These are phyloP conservation scores for Peromyscus attwateri DNA, from an alignment of 2,797 vertebrate species.

Conservation along the genomic window DNA sequence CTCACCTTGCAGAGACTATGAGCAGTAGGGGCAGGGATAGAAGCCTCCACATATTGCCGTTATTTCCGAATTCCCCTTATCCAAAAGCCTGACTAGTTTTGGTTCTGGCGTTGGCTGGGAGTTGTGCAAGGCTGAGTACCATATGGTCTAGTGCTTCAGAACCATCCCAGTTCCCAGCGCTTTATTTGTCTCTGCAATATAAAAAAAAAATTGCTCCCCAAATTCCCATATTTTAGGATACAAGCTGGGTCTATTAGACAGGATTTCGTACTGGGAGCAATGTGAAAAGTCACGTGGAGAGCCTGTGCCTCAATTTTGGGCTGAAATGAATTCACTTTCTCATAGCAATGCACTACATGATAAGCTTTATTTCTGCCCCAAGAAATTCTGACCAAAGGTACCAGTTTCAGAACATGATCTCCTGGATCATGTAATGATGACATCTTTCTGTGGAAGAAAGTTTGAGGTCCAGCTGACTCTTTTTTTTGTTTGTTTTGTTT, in stretches of 20 bases:
- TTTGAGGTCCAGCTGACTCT: background rate
- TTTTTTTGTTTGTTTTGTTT: background rate
- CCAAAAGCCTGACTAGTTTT: constrained; percentile 27
- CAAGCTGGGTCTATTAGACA: background rate
- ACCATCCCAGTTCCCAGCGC: constrained; percentile 10
- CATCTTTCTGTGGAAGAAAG: background rate
- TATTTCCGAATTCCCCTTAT: background rate
- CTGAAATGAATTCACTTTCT: background rate
- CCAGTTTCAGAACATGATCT: background rate
- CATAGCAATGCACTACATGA: background rate
- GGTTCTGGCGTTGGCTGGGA: background rate
- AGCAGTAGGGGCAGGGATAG: background rate
- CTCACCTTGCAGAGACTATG: background rate
- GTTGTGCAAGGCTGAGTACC: constrained; percentile 26
- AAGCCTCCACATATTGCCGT: constrained; percentile 2
- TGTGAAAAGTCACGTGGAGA: constrained; percentile 12
- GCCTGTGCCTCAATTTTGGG: background rate
- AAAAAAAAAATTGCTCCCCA: constrained; percentile 53
- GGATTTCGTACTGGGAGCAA: background rate
- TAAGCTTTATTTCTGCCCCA: background rate
- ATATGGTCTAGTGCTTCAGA: constrained; percentile 65
- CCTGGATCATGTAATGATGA: background rate
- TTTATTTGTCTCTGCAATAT: constrained; percentile 48
- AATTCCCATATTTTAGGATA: constrained; percentile 56
- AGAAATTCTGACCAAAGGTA: background rate